Base-by-base conservation (phyloP, 2,888 invertebrate species). In the Frankliniella intonsa region DNA sequence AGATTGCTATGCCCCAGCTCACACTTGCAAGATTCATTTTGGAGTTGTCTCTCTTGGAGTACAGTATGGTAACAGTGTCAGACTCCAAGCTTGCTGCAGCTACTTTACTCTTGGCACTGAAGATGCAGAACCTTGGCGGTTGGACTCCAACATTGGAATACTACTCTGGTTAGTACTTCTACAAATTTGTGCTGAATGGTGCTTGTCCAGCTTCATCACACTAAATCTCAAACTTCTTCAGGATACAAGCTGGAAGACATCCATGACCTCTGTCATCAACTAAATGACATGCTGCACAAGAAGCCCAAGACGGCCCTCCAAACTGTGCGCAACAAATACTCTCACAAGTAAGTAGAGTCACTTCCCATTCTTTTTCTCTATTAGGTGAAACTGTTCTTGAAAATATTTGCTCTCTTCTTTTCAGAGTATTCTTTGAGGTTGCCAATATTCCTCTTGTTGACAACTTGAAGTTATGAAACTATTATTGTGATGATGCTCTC, bases 1-100 rank as follows among this genome's bases (percentile, higher is more conserved):
- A 94, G 87, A 92, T 95, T 81, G 92, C 94, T 50, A 97, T 99
- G 97, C 94, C 95, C 81, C 94, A 94, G 38, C 90, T 99, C 85
- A 99, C 99, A 0, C 89, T 99, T 86, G 97, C 98, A 50, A 92
- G 99, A 84, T 99, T 93, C 89, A 94, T 99, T 86, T 91, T 99
- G 86, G 99, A 99, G 88, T 92, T 93, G 87, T 95, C 97, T 2
- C 90, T 99, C 84, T 94, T 98, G 93, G 97, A 98, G 87, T 98
- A 98, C 88, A 90, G 91, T 17, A 93, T 96, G 82, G 91, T 95
- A 84, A 89, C 90, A 62, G 90, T 92, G 83, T 92, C 94, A 12
- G 99, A 99, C 88, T 97, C 97, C 82, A 93, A 94, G 89, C 90
- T 98, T 90, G 99, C 98, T 38, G 94, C 96, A 79, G 96, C 97